Evolutionary conservation across 1,140 invertebrate genomes (phyloP), one percentile per base, ranked within the genome.

Genomic region (Telenomus remus): DNA sequence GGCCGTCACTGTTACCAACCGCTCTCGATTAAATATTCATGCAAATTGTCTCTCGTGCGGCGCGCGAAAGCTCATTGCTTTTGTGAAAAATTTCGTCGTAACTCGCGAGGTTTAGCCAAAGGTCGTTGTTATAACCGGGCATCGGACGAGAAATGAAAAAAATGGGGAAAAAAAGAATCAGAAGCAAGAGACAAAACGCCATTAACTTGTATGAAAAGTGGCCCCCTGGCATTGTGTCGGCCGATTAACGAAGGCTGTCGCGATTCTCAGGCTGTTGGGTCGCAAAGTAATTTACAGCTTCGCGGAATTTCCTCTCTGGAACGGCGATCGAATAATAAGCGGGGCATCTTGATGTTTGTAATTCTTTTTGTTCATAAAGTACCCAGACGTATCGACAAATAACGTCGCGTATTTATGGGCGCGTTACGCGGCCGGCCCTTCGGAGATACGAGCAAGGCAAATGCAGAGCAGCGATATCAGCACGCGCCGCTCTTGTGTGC

Each of bases 401-500:
- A 54, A 48, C 59, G 42, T 43, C 43, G 9, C 8, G 35, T 63
- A 60, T 72, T 64, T 60, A 64, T 71, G 47, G 34, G 68, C 57
- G 66, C 53, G 51, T 64, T 63, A 64, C 61, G 46, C 51, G n/a
- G 56, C 48, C 56, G 19, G 19, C 63, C 68, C 65, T 76, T 56
- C 44, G 16, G 49, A 76, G 74, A 77, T 77, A 77, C 56, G 51
- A 61, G 51, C 49, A 72, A 80, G 79, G 81, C 69, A 76, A 64
- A 69, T 65, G 71, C 74, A 64, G 69, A 60, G 84, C 73, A 61
- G 85, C 81, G 85, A 86, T 87, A 86, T 87, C 86, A 87, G 85
- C 86, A 85, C 84, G 81, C 82, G 79, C 80, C 84, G 81, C 77
- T 82, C 80, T 84, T 87, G 86, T 87, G 83, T 87, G 79, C 85